Evolutionary conservation across 2,888 invertebrate species (phyloP), one percentile per base, ranked within the genome.

Genomic region (Lasius fuliginosus): DNA sequence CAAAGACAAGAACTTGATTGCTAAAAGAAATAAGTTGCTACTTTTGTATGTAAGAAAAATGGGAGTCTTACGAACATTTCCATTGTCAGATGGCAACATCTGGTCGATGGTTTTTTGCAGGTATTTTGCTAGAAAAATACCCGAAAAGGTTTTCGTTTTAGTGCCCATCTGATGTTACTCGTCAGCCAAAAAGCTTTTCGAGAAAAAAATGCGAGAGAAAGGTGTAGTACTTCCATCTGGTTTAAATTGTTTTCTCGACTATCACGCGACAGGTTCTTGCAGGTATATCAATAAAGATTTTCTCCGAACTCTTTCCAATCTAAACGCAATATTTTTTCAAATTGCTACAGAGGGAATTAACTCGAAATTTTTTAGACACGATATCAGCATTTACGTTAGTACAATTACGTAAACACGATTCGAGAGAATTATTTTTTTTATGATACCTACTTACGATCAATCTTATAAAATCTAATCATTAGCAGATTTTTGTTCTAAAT

Each of bases 171-270:
- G 79, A 83, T 74, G 1, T 60, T 64, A 49, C 68, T 73, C 67
- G 62, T 83, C 23, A 69, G 4, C 3, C 42, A 30, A 65, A 76
- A 75, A 90, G 90, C 92, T 93, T 91, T 91, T 94, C 92, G 92
- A 87, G 92, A 91, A 93, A 9, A 69, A 36, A 92, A 79, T 87
- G 85, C 46, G 64, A 5, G 53, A 36, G 2, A 36, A 71, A 36
- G 23, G n/a, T 11, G 62, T 81, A 65, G 53, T 73, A 82, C 79
- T 83, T 86, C 83, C 90, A 90, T 91, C 90, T 89, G 90, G 88
- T 87, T 85, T 91, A 91, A 92, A 92, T 92, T 88, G 92, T 92
- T 93, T 93, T 93, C 93, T 93, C 93, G 91, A 83, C 85, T 53
- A 65, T 81, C n/a, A n/a, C n/a, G 8, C 65, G 84, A 76, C 62